A percentile compares a stretch with the other conserved stretches of the same genome.
Evolutionary conservation across 2,888 invertebrate genomes (phyloP).

Genomic region (Mythimna ferrago): DNA sequence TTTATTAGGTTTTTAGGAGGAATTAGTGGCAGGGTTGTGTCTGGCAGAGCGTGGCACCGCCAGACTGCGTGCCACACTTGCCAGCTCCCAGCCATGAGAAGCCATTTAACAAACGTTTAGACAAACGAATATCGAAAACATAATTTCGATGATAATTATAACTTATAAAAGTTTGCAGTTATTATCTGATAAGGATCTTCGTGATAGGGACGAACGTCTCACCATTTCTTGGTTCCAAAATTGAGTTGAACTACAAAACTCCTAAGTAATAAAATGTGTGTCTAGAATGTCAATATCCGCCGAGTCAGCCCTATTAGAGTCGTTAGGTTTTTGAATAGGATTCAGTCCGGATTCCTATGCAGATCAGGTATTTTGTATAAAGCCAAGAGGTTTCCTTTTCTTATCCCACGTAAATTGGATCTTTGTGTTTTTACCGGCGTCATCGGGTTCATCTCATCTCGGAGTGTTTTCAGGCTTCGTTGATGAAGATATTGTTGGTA

Average conservation of each 20-base stretch:
- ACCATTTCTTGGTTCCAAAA: not conserved
- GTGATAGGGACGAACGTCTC: conserved; percentile 2
- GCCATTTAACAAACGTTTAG: conserved; percentile 54
- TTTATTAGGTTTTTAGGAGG: conserved; percentile 60
- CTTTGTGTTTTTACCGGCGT: conserved; percentile 41
- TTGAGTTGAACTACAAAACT: conserved; percentile 30
- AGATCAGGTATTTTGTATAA: conserved; percentile 53
- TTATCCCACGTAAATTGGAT: conserved; percentile 53
- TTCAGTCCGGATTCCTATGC: conserved; percentile 50
- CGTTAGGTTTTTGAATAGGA: conserved; percentile 44
- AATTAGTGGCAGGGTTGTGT: conserved; percentile 55
- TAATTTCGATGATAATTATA: conserved; percentile 28
- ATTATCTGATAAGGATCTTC: conserved; percentile 39
- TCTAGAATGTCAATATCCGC: conserved; percentile 27
- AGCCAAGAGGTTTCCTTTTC: conserved; percentile 44
- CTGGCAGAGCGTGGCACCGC: conserved; percentile 66
- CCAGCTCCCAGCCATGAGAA: conserved; percentile 56
- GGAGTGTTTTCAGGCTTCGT: conserved; percentile 14
- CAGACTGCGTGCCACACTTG: conserved; percentile 64
- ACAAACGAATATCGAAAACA: conserved; percentile 29
- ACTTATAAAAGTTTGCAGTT: not conserved
- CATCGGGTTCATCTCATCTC: conserved; percentile 16
- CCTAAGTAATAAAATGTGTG: conserved; percentile 24
- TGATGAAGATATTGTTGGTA: conserved; percentile 26
- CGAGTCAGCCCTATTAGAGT: conserved; percentile 42